A percentile compares a stretch with the other conserved stretches of the same genome.
Conservation (phyloP, 2,113 vertebrate species). For the Leptocoma aspasia region DNA sequence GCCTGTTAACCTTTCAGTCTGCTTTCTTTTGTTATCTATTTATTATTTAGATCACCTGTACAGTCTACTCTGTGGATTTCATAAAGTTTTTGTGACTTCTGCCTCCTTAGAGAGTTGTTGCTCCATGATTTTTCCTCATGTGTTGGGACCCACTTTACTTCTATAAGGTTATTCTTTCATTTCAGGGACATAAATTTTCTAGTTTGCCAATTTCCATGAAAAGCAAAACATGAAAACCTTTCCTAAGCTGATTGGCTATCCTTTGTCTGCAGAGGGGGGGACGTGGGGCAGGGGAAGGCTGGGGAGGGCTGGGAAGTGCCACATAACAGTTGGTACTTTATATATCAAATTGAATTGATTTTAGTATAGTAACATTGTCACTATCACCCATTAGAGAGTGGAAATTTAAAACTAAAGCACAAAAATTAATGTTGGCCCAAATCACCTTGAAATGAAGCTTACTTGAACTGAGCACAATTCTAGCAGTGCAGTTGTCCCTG, state of each 20-base stretch:
- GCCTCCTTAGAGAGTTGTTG: not conserved
- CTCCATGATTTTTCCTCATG: not conserved
- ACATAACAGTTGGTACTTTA: not conserved
- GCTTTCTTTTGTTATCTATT: not conserved
- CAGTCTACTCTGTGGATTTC: not conserved
- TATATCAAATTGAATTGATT: not conserved
- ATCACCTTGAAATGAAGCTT: not conserved
- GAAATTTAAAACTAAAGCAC: not conserved
- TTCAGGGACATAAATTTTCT: not conserved
- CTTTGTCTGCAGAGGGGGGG: not conserved
- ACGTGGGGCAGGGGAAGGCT: rapidly evolving
- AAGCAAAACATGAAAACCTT: not conserved
- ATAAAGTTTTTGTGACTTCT: not conserved
- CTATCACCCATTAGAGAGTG: not conserved
- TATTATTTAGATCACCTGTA: not conserved
- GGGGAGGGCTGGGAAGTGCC: too few relatives aligned
- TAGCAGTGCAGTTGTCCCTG: not conserved
- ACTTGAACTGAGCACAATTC: not conserved
- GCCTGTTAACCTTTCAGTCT: not conserved
- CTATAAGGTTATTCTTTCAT: not conserved
- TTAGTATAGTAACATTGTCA: not conserved
- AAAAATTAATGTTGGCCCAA: not conserved
- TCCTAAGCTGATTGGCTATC: not conserved
- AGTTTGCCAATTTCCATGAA: not conserved
- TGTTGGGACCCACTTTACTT: not conserved